These are phyloP conservation scores for Apis laboriosa DNA, from an alignment of 1,140 invertebrate genomes.

Conservation along the genomic window DNA sequence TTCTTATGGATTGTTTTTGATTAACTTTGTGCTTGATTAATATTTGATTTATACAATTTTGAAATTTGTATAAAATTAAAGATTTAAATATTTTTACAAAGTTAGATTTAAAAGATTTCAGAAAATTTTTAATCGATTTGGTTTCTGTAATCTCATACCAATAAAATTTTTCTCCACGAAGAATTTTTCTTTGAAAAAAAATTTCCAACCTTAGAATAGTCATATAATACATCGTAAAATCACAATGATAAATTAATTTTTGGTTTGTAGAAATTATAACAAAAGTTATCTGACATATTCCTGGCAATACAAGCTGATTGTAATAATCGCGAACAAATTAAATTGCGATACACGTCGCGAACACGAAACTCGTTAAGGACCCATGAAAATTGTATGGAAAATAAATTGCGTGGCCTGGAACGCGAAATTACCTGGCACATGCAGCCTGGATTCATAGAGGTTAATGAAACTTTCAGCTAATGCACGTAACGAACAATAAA, in stretches of 20 bases:
- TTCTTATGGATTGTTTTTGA: no score
- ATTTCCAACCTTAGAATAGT: no score
- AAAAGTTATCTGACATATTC: background rate
- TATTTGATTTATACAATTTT: no score
- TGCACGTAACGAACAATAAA: conserved; percentile 50
- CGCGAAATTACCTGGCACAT: conserved; percentile 42
- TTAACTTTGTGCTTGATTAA: no score
- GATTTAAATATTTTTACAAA: no score
- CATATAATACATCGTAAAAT: no score
- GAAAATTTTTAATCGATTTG: no score
- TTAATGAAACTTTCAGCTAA: conserved; percentile 69
- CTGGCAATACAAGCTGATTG: background rate
- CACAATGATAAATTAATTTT: background rate
- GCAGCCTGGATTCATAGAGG: conserved; percentile 55
- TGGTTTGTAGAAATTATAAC: background rate
- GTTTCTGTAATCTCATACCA: no score
- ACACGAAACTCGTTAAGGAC: conserved; percentile 66
- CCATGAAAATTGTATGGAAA: conserved; percentile 68
- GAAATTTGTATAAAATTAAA: no score
- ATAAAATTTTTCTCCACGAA: no score
- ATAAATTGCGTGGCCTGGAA: conserved; percentile 63
- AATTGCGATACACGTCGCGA: conserved; percentile 43
- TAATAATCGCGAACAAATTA: conserved; percentile 43
- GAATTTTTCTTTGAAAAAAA: no score
- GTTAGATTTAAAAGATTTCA: no score